Base-by-base conservation (phyloP, 1,140 invertebrate species). In the Carcinoscorpius rotundicauda region DNA sequence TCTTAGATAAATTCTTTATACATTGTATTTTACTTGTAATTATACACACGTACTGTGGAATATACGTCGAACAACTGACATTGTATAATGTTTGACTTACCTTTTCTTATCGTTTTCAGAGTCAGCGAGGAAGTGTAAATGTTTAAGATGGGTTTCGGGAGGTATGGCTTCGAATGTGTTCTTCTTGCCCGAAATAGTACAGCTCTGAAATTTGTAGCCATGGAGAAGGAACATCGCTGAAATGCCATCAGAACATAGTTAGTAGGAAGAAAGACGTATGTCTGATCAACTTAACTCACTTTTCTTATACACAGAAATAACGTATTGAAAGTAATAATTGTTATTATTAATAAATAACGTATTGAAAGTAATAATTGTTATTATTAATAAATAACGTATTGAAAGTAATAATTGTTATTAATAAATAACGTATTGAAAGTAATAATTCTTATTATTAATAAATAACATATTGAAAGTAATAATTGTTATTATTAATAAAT, bases 81-180 rank as follows among this genome's bases (percentile, higher is more conserved):
- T 29, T 29, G 11, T 5, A 57, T 60, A 57, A 62, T 52, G 11
- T 6, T 29, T 59, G n/a, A 62, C 68, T 75, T 75, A 97, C 93
- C 93, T 86, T 81, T 93, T 93, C 76, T 90, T 92, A 73, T 98
- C 93, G 79, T 91, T 89, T 77, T 97, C 93, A 6, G 89, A 90
- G 72, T 97, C 93, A 3, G 92, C 88, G 74, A 89, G 86, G 78
- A 97, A 95, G 74, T 89, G 93, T 75, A 94, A 95, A 75, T 87
- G 87, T 71, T 89, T 83, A 74, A 93, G 86, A 70, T 87, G 87
- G 1, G 86, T 79, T 71, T 93, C 89, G 4, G 91, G 88, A 53
- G 95, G 91, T 72, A 91, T 83, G 9, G 96, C 83, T 78, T 93
- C 91, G 77, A 97, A 97, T 29, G 89, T 88, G 76, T 89, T 89